phyloP scores from a whole-genome alignment of 2,888 invertebrate genomes.

The Epirrhoe alternata region DNA sequence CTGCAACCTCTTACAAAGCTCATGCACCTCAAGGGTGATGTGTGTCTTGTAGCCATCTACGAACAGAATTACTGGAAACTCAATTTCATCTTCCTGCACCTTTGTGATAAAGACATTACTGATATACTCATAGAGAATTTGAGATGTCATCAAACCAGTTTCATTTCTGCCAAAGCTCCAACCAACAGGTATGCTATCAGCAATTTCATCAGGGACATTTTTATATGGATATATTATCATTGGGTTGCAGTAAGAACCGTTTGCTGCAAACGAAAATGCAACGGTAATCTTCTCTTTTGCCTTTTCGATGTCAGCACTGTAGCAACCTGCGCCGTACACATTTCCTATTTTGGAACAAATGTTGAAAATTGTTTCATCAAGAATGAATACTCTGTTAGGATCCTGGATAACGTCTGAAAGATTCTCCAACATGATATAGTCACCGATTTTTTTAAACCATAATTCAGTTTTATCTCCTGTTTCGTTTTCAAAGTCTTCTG shows the following conservation, averaged over 20 bases:
- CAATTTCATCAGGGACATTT: conserved; percentile 18
- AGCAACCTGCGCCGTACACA: background rate
- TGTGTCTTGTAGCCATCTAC: conserved; percentile 28
- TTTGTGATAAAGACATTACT: conserved; percentile 20
- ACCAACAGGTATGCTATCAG: conserved; percentile 20
- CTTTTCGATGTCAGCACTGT: background rate
- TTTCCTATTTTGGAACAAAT: conserved; percentile 9
- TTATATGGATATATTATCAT: conserved; percentile 26
- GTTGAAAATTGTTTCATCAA: conserved; percentile 22
- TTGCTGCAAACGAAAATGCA: conserved; percentile 21
- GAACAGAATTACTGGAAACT: conserved; percentile 23
- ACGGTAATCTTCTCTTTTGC: conserved; percentile 14
- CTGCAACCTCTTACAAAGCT: conserved; percentile 24
- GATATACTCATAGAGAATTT: conserved; percentile 23
- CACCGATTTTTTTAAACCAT: conserved; percentile 22
- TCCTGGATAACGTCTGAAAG: conserved; percentile 17
- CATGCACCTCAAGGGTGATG: conserved; percentile 40
- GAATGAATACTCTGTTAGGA: conserved; percentile 22
- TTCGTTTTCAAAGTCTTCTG: conserved; percentile 6
- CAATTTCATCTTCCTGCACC: conserved; percentile 17
- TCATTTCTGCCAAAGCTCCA: conserved; percentile 26
- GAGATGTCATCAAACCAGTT: conserved; percentile 24
- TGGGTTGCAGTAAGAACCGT: conserved; percentile 18
- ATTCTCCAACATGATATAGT: conserved; percentile 12
- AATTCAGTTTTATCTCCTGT: background rate